phyloP scores from a whole-genome alignment of 2,888 invertebrate genomes.

The Drosophila cracens region DNA sequence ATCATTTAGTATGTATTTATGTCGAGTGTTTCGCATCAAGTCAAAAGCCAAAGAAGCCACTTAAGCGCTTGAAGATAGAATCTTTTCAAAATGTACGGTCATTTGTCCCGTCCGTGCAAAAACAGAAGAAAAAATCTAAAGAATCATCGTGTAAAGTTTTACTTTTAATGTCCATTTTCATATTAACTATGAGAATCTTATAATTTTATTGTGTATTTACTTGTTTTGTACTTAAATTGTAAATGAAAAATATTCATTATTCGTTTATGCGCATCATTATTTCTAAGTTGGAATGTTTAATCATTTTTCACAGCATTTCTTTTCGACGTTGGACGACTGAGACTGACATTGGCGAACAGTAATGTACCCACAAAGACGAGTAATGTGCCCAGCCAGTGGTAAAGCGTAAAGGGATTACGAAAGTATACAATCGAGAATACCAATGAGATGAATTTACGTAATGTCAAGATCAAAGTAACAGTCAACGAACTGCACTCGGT shows the following conservation, averaged over 20 bases:
- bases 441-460: constrained; percentile 97
- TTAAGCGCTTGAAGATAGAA: constrained; percentile 13
- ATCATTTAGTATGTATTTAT: constrained; percentile 50
- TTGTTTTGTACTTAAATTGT: constrained; percentile 72
- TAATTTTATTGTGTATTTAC: constrained; percentile 64
- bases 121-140: background rate
- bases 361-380: constrained; percentile 96
- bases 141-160: constrained; percentile 32
- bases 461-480: constrained; percentile 96
- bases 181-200: constrained; percentile 46
- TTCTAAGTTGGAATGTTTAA: constrained; percentile 35
- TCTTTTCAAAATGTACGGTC: constrained; percentile 5
- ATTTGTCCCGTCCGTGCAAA: background rate
- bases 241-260: constrained; percentile 57
- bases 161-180: constrained; percentile 32
- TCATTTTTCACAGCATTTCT: constrained; percentile 44
- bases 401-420: constrained; percentile 94
- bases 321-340: constrained; percentile 84
- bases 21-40: constrained; percentile 29
- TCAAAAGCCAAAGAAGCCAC: constrained; percentile 55
- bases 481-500: constrained; percentile 96
- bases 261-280: constrained; percentile 32
- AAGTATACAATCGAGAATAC: constrained; percentile 96
- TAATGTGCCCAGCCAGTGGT: constrained; percentile 95
- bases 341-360: constrained; percentile 91